Conservation (phyloP, 2,797 vertebrate genomes). For the Macroramphosus scolopax region DNA sequence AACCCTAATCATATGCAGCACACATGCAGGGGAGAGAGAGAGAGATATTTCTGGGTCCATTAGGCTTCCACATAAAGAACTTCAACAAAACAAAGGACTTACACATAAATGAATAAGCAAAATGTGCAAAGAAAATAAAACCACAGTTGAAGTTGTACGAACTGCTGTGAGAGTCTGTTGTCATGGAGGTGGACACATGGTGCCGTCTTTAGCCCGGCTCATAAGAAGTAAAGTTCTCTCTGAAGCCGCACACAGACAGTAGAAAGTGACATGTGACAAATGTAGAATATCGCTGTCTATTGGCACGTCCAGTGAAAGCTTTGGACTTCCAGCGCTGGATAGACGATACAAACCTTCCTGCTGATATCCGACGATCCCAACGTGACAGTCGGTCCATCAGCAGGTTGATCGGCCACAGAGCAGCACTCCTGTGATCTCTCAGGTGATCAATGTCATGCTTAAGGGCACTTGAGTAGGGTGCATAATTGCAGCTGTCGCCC, state of each 20-base stretch:
- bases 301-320: slow-evolving; percentile 44
- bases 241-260: background rate
- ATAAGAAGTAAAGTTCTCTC: background rate
- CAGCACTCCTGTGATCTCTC: slow-evolving; percentile 10
- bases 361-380: background rate
- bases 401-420: slow-evolving; percentile 15
- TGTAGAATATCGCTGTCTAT: slow-evolving; percentile 26
- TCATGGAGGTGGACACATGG: no score
- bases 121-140: slow-evolving; percentile 15
- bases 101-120: background rate
- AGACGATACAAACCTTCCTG: no score
- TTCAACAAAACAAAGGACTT: slow-evolving; percentile 1
- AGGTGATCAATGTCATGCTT: slow-evolving; percentile 33
- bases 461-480: slow-evolving; percentile 62
- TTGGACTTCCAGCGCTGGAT: slow-evolving; percentile 7
- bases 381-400: background rate
- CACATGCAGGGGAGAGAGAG: no score
- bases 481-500: slow-evolving; percentile 7
- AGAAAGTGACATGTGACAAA: slow-evolving; percentile 13
- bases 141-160: no score
- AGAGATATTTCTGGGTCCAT: no score
- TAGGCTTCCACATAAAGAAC: no score
- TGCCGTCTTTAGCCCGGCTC: no score
- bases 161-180: no score
- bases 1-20: background rate